A percentile compares a stretch with the other conserved stretches of the same genome.
These are phyloP conservation scores for Ovibos moschatus DNA, from an alignment of 2,113 vertebrate genomes.

Conservation along the genomic window DNA sequence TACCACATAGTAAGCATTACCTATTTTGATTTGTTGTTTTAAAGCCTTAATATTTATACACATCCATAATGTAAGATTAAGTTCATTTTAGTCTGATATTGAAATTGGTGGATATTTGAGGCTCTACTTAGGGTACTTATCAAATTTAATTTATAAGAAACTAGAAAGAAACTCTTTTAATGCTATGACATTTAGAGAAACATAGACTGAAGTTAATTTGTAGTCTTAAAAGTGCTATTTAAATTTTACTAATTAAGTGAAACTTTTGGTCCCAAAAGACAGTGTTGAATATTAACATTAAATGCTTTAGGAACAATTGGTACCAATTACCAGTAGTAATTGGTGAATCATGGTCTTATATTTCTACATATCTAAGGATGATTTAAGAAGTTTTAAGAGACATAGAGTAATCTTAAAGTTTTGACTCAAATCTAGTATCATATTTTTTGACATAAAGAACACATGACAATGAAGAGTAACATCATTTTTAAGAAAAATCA, in stretches of 20 bases:
- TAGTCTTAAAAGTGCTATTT: slow-evolving; percentile 50
- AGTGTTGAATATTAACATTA: neutral
- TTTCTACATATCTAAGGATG: slow-evolving; percentile 8
- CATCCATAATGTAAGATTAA: neutral
- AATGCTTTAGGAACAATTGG: neutral
- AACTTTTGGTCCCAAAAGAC: neutral
- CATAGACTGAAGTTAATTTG: neutral
- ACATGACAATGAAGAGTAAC: neutral
- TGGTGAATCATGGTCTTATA: slow-evolving; percentile 20
- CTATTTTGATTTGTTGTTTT: neutral
- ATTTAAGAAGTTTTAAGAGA: slow-evolving; percentile 8
- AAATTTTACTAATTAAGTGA: slow-evolving; percentile 43
- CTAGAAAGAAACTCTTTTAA: neutral
- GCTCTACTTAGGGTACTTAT: neutral
- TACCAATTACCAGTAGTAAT: neutral
- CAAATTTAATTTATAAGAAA: neutral
- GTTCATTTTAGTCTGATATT: neutral
- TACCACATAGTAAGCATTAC: neutral
- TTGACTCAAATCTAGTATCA: neutral
- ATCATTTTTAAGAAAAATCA: neutral
- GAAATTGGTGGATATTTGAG: neutral
- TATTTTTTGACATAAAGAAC: neutral
- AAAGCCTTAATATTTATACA: neutral
- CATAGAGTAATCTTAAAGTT: neutral
- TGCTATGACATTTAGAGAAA: neutral